Percentiles rank a stretch among this genome's conserved stretches.
phyloP scores from a whole-genome alignment of 2,113 vertebrate genomes.

The Indicator maculatus region DNA sequence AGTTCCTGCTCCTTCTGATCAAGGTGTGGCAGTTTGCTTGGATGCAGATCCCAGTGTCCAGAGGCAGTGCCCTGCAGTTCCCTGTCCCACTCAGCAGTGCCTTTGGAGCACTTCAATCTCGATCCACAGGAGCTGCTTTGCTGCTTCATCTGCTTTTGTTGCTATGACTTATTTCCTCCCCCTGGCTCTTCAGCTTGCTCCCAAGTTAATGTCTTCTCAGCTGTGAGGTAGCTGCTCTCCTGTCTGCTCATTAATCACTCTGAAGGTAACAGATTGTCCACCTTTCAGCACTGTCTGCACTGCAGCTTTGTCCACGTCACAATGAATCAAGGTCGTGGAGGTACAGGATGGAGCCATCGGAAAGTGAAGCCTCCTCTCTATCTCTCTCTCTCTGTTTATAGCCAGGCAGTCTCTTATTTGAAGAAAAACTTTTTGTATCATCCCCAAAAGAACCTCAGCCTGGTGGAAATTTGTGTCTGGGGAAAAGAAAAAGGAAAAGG shows the following conservation, averaged over 20 bases:
- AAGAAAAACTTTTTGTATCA: neutral
- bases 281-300: slow-evolving; percentile 62
- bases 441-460: neutral
- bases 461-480: neutral
- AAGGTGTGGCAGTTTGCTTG: neutral
- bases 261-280: slow-evolving; percentile 83
- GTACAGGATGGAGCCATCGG: neutral
- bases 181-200: slow-evolving; percentile 70
- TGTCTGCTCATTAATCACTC: slow-evolving; percentile 90
- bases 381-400: neutral
- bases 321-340: slow-evolving; percentile 74
- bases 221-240: slow-evolving; percentile 63
- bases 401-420: neutral
- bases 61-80: neutral
- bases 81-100: slow-evolving; percentile 4
- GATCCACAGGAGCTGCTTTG: slow-evolving; percentile 2
- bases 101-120: slow-evolving; percentile 49
- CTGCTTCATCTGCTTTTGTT: slow-evolving; percentile 55
- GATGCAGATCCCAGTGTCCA: neutral
- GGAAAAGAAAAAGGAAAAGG: too few relatives aligned
- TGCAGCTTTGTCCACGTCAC: slow-evolving; percentile 61
- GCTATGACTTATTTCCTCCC: slow-evolving; percentile 73
- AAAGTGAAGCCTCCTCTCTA: slow-evolving; percentile 8
- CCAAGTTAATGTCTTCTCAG: slow-evolving; percentile 74
- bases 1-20: neutral